These are phyloP conservation scores for Eristalinus aeneus DNA, from an alignment of 2,888 invertebrate species.

Conservation along the genomic window DNA sequence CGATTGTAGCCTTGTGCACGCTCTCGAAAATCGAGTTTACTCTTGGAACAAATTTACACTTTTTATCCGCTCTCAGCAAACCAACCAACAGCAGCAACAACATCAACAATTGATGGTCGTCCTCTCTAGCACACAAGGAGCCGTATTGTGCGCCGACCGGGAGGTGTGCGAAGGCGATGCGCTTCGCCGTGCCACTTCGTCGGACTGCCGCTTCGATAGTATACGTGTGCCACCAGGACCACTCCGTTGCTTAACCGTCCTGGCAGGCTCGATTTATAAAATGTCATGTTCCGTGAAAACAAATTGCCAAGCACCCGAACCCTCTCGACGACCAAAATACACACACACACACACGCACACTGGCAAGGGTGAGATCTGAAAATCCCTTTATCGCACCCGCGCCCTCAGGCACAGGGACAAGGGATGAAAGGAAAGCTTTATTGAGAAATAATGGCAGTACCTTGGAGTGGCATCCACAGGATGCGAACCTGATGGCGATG, in stretches of 20 bases:
- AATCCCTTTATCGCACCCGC: neutral
- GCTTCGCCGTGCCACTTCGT: conserved; percentile 6
- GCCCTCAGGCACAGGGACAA: too few species aligned
- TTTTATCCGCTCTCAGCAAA: conserved; percentile 1
- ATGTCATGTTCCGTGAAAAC: conserved; percentile 69
- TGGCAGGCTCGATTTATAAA: conserved; percentile 67
- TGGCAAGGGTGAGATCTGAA: neutral
- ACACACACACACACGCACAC: neutral
- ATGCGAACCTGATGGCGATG: neutral
- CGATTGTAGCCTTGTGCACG: conserved; percentile 56
- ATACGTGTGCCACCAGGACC: conserved; percentile 13
- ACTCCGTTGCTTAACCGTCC: conserved; percentile 61
- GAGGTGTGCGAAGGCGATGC: conserved; percentile 12
- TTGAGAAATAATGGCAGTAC: conserved; percentile 37
- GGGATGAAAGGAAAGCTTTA: neutral
- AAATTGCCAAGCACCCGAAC: conserved; percentile 46
- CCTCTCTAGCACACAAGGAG: conserved; percentile 30
- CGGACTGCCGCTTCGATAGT: conserved; percentile 22
- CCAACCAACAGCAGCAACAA: conserved; percentile 26
- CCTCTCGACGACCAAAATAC: too few species aligned
- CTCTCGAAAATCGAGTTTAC: conserved; percentile 67
- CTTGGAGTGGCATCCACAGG: conserved; percentile 30
- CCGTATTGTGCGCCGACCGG: conserved; percentile 4
- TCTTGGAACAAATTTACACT: conserved; percentile 60
- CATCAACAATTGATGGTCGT: neutral